Base-by-base conservation (phyloP, 2,113 vertebrate species). In the Erythrolamprus reginae region DNA sequence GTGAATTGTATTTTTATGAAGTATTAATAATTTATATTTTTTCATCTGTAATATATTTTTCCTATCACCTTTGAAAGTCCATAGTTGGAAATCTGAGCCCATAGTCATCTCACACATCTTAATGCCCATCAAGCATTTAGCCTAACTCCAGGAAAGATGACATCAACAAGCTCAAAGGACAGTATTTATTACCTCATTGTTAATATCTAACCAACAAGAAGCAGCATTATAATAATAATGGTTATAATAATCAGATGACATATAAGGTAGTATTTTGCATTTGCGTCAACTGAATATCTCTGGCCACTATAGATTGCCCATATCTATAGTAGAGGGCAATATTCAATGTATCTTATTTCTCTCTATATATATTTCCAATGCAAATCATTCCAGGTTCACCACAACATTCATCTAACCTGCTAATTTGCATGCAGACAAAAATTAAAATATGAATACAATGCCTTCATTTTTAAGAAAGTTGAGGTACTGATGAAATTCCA, bases 1-100 rank as follows among this genome's bases (percentile, higher is more conserved):
- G 52, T 86, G 87, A 82, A 0, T 0, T 0, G 17, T 47, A 10
- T 1, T 84, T 17, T 23, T 1, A 45, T 50, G 52, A 77, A 87
- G 10, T 9, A 77, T 42, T 38, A 42, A 77, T 42, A 3, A 7
- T 70, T 77, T 38, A 19, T 45, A n/a, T 38, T 77, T 77, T 77
- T 77, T 77, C 6, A 77, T 77, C 70, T 65, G 10, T 21, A 84
- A 47, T 53, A 26, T 38, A 15, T 83, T 48, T 48, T 65, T 61
- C 48, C 12, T 88, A 84, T 56, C 19, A 47, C 45, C 17, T 87
- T 50, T 47, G 28, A 53, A 19, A 12, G 56, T 58, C 33, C n/a
- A 85, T 53, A 4, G 12, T 0, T 10, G 26, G 19, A 45, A 10
- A 58, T 82, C 0, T 9, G 47, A 51, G 42, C 28, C 48, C 19